Percentiles rank a stretch among this genome's conserved stretches.
These are phyloP conservation scores for Minunthozetes semirufus DNA, from an alignment of 2,888 invertebrate species.

Conservation along the genomic window DNA sequence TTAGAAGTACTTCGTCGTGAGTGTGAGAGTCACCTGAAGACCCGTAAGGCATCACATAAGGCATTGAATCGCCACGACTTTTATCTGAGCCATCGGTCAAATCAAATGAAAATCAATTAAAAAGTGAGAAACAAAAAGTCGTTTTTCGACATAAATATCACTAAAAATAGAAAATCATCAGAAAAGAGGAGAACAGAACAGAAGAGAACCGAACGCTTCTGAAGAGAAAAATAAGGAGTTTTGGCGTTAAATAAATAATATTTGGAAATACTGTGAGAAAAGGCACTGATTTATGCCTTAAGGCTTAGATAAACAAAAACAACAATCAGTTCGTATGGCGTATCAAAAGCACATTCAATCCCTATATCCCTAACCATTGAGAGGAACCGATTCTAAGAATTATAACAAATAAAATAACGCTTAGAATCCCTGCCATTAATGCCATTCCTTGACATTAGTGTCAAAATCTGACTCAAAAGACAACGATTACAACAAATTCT, in stretches of 20 bases:
- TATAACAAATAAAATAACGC: slow-evolving; percentile 7
- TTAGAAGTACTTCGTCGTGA: slow-evolving; percentile 21
- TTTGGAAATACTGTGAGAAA: background rate
- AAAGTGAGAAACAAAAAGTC: too few relatives aligned
- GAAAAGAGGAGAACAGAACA: too few relatives aligned
- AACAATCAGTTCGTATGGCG: slow-evolving; percentile 21
- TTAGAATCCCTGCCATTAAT: background rate
- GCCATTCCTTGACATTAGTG: background rate
- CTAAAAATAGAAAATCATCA: background rate
- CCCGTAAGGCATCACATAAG: slow-evolving; percentile 36
- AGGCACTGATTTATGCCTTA: slow-evolving; percentile 7
- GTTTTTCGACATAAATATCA: background rate
- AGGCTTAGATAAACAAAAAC: slow-evolving; percentile 26
- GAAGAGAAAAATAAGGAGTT: background rate
- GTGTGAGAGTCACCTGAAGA: slow-evolving; percentile 22
- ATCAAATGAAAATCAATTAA: background rate
- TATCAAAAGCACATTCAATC: slow-evolving; percentile 22
- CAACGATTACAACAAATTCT: background rate
- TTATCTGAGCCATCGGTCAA: slow-evolving; percentile 17
- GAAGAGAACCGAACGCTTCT: background rate
- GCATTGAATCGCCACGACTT: slow-evolving; percentile 31
- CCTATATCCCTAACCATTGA: slow-evolving; percentile 16
- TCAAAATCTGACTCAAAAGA: background rate
- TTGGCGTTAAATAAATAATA: slow-evolving; percentile 1
- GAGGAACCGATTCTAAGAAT: slow-evolving; percentile 2